Percentiles rank a stretch among this genome's conserved stretches.
Evolutionary conservation across 2,797 vertebrate genomes (phyloP).

Genomic region (Margarornis squamiger): DNA sequence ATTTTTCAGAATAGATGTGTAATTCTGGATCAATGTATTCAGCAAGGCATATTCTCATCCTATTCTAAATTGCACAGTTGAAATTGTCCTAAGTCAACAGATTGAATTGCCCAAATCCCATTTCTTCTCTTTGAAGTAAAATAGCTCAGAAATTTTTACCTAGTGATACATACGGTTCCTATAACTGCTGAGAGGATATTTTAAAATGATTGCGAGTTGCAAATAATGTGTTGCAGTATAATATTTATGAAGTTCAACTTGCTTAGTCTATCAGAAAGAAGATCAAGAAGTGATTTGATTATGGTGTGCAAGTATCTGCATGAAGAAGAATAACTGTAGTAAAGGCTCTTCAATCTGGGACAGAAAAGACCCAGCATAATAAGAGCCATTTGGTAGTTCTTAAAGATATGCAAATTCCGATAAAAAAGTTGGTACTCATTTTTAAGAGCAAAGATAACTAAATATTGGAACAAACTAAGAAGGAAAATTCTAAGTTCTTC

Average conservation of each 20-base stretch:
- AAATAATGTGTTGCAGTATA: constrained; percentile 40
- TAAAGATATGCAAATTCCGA: not conserved
- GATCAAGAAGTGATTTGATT: constrained; percentile 31
- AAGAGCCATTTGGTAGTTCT: not conserved
- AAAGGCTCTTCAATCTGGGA: not conserved
- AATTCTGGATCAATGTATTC: not conserved
- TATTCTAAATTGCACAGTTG: not conserved
- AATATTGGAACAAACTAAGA: not conserved
- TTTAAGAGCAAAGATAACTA: not conserved
- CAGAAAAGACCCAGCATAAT: not conserved
- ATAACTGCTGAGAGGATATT: not conserved
- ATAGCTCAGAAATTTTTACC: not conserved
- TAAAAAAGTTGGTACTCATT: not conserved
- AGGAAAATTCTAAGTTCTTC: not conserved
- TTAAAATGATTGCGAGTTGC: not conserved
- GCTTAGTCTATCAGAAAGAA: constrained; percentile 32
- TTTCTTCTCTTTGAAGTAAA: constrained; percentile 5
- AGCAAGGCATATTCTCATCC: not conserved
- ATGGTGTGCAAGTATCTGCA: not conserved
- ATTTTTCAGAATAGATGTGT: not conserved
- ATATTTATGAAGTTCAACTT: constrained; percentile 39
- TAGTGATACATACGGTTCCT: not conserved
- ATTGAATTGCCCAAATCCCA: not conserved
- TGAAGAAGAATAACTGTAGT: not conserved
- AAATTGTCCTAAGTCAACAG: constrained; percentile 19